Conservation (phyloP, 2,797 vertebrate genomes). For the Taeniopygia guttata region DNA sequence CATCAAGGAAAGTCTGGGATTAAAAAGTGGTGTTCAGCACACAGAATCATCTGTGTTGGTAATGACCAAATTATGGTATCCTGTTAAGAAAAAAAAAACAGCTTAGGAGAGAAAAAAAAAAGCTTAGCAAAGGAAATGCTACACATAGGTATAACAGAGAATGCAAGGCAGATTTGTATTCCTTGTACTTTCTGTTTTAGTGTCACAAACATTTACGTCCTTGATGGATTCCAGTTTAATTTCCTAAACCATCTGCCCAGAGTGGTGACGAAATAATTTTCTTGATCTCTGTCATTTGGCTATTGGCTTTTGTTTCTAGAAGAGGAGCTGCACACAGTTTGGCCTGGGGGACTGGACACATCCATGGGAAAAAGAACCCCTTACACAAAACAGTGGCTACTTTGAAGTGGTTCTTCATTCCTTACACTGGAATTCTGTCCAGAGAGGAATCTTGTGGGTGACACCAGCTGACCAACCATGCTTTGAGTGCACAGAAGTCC, state of each 20-base stretch:
- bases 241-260: background rate
- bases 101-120: background rate
- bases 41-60: background rate
- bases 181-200: background rate
- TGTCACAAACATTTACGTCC: background rate
- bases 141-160: background rate
- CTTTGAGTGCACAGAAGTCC: background rate
- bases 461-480: background rate
- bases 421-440: background rate
- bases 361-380: background rate
- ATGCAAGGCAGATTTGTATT: background rate
- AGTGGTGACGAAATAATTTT: background rate
- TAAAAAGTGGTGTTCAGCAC: background rate
- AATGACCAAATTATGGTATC: background rate
- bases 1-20: background rate
- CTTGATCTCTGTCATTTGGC: background rate
- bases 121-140: background rate
- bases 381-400: background rate
- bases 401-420: conserved; percentile 20
- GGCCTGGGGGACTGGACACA: background rate
- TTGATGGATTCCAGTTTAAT: background rate
- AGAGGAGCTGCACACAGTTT: background rate
- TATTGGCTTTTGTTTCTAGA: background rate
- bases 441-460: background rate
- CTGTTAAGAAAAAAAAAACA: background rate